These are phyloP conservation scores for Sinhomidia bicolor DNA, from an alignment of 2,888 invertebrate genomes.

Conservation along the genomic window DNA sequence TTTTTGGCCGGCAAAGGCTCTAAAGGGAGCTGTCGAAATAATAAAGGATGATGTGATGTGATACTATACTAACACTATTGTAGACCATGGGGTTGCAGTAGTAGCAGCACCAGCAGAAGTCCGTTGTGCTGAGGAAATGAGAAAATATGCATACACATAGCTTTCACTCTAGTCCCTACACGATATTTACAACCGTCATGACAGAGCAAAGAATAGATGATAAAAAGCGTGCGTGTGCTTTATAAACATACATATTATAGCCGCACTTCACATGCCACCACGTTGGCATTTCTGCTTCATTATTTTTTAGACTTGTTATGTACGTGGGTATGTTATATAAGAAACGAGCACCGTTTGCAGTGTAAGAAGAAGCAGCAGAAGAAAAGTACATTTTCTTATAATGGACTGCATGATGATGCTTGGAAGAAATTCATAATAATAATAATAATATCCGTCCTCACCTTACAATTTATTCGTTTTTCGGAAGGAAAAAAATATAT, in stretches of 20 bases:
- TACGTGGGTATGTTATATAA: too few relatives aligned
- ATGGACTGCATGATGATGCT: not conserved
- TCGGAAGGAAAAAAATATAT: not conserved
- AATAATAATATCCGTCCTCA: conserved; percentile 33
- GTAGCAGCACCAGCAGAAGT: too few relatives aligned
- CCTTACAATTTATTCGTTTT: conserved; percentile 17
- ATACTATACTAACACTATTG: too few relatives aligned
- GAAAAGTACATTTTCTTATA: conserved; percentile 6
- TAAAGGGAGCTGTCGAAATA: conserved; percentile 69
- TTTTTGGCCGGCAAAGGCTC: conserved; percentile 37
- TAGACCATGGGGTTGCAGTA: too few relatives aligned
- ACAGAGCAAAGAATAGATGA: not conserved
- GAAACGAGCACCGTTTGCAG: not conserved
- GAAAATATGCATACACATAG: conserved; percentile 2
- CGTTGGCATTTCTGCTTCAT: conserved; percentile 39
- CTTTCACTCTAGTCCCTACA: too few relatives aligned
- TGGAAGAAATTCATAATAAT: conserved; percentile 32
- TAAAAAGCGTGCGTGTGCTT: not conserved
- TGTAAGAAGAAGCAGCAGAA: not conserved
- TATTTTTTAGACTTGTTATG: conserved; percentile 7
- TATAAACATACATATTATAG: not conserved
- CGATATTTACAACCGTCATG: conserved; percentile 3
- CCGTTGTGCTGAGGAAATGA: too few relatives aligned
- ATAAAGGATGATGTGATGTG: conserved; percentile 60
- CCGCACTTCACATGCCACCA: not conserved